These are phyloP conservation scores for Furnarius figulus DNA, from an alignment of 2,113 vertebrate genomes.

Conservation along the genomic window DNA sequence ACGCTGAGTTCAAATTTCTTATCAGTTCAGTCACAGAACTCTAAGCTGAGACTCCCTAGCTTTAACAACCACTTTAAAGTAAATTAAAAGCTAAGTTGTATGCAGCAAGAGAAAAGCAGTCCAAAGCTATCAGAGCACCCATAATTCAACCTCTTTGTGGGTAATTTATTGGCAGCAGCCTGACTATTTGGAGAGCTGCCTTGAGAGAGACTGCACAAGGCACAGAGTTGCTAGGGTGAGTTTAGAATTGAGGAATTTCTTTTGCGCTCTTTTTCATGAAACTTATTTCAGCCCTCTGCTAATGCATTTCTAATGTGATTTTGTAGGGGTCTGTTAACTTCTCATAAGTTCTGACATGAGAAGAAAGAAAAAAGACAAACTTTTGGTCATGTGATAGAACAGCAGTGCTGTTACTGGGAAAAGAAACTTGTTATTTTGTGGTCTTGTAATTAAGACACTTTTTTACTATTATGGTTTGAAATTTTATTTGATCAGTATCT, in stretches of 20 bases:
- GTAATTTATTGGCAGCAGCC: constrained; percentile 59
- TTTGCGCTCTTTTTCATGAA: neutral
- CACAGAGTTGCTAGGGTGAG: constrained; percentile 28
- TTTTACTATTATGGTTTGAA: neutral
- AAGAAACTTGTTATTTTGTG: neutral
- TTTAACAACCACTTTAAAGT: constrained; percentile 52
- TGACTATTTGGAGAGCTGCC: constrained; percentile 43
- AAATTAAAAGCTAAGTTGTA: constrained; percentile 58
- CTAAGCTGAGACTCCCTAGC: constrained; percentile 7
- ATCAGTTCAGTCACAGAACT: constrained; percentile 41
- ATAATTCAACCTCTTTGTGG: constrained; percentile 54
- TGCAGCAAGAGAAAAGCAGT: constrained; percentile 24
- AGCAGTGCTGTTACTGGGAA: neutral
- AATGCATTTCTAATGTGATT: constrained; percentile 46
- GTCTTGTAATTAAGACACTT: neutral
- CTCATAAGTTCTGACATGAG: neutral
- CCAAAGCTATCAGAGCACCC: constrained; percentile 45
- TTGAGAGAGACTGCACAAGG: neutral
- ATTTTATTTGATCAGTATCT: neutral
- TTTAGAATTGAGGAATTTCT: constrained; percentile 22
- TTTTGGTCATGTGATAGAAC: neutral
- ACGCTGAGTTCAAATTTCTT: neutral
- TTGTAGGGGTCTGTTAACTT: neutral
- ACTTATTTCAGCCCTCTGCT: neutral
- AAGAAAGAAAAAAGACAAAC: neutral